Evolutionary conservation across 2,888 invertebrate genomes (phyloP).

Genomic region (Clivina fossor): DNA sequence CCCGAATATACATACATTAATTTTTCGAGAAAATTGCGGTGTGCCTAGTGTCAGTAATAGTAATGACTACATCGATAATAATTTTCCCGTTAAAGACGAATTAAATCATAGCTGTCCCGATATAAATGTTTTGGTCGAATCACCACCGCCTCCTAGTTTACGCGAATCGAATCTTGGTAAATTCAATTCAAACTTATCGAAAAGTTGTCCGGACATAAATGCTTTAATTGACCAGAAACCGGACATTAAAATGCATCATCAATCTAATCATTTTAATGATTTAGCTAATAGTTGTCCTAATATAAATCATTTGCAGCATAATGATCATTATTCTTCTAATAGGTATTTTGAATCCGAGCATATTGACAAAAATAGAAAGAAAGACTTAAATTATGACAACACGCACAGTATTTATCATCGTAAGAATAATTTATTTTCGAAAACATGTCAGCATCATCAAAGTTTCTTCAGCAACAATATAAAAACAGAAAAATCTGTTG

Average conservation of each 20-base stretch:
- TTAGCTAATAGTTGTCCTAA: not conserved
- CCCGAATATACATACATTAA: conserved; percentile 46
- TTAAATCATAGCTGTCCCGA: conserved; percentile 29
- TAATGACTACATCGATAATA: not conserved
- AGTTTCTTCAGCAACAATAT: not conserved
- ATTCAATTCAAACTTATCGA: conserved; percentile 15
- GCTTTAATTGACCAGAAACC: not conserved
- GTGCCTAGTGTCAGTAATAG: not conserved
- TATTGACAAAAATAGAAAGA: too few relatives aligned
- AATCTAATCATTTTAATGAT: conserved; percentile 2
- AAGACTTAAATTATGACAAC: too few relatives aligned
- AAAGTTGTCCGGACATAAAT: conserved; percentile 23
- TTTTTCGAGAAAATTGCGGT: conserved; percentile 23
- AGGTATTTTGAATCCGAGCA: too few relatives aligned
- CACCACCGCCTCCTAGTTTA: not conserved
- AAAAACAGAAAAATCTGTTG: not conserved
- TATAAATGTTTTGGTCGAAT: conserved; percentile 15
- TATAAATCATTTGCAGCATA: too few relatives aligned
- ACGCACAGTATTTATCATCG: too few relatives aligned
- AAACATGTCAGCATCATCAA: not conserved
- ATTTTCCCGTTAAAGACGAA: conserved; percentile 17
- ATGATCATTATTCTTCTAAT: too few relatives aligned
- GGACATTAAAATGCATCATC: not conserved
- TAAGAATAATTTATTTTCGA: conserved; percentile 12
- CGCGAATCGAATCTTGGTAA: not conserved